Percentiles rank a stretch among this genome's conserved stretches.
Conservation (phyloP, 1,140 invertebrate genomes). For the Hycleus phaleratus region DNA sequence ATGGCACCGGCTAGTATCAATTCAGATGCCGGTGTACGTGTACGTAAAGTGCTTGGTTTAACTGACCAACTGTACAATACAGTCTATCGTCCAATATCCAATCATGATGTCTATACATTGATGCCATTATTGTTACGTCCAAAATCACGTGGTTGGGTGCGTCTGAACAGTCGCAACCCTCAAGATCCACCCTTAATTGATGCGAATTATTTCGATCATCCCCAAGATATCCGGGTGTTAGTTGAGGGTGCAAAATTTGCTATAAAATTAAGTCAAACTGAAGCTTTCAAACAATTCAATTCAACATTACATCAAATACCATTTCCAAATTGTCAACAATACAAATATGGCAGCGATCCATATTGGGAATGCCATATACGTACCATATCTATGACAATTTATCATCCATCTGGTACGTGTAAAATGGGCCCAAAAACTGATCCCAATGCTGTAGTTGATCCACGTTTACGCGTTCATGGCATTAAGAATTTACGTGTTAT, state of each 20-base stretch:
- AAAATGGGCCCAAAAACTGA: conserved; percentile 79
- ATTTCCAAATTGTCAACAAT: conserved; percentile 69
- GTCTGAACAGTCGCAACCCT: conserved; percentile 69
- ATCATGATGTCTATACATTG: conserved; percentile 69
- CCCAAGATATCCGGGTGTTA: conserved; percentile 64
- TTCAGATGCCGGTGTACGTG: conserved; percentile 66
- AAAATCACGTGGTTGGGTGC: conserved; percentile 68
- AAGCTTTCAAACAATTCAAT: conserved; percentile 72
- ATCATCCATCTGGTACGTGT: conserved; percentile 71
- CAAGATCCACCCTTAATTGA: conserved; percentile 78
- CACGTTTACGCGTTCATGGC: conserved; percentile 67
- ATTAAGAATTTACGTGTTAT: conserved; percentile 70
- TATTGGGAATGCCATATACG: conserved; percentile 82
- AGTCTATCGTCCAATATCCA: conserved; percentile 63
- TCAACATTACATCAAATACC: conserved; percentile 64
- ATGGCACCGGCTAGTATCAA: conserved; percentile 80
- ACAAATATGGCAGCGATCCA: conserved; percentile 63
- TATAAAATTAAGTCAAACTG: conserved; percentile 59
- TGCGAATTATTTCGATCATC: conserved; percentile 80
- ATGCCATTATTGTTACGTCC: conserved; percentile 75
- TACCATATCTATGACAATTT: conserved; percentile 80
- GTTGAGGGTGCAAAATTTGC: conserved; percentile 78
- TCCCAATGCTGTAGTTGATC: conserved; percentile 71
- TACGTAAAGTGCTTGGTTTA: conserved; percentile 70
- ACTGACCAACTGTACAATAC: conserved; percentile 73